Percentiles rank a stretch among this genome's conserved stretches.
phyloP scores from a whole-genome alignment of 1,140 invertebrate species.

The Hirudo medicinalis region DNA sequence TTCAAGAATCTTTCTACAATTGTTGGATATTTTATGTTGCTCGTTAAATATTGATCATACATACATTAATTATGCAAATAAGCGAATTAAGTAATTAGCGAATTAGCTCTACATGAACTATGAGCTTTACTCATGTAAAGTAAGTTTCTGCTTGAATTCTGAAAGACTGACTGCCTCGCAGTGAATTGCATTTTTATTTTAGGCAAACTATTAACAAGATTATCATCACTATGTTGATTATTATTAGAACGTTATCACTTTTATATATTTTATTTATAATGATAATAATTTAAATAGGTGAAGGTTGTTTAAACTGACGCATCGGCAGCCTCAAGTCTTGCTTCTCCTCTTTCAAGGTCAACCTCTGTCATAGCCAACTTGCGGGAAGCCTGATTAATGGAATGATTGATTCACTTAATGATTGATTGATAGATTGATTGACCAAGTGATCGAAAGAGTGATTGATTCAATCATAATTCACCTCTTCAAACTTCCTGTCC shows the following conservation, averaged over 20 bases:
- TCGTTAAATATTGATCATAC: no score
- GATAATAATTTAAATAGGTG: neutral
- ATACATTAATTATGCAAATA: no score
- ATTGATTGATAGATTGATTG: neutral
- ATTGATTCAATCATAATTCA: conserved; percentile 39
- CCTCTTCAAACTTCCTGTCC: conserved; percentile 99
- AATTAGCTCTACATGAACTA: no score
- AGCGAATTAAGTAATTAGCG: no score
- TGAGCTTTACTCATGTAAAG: no score
- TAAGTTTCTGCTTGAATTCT: no score
- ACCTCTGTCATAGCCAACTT: conserved; percentile 99
- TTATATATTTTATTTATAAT: no score
- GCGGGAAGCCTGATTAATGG: conserved; percentile 80
- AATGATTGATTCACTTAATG: neutral
- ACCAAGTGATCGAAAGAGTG: neutral
- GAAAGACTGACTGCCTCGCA: no score
- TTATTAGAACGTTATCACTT: no score
- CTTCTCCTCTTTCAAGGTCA: conserved; percentile 99
- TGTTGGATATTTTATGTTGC: conserved; percentile 32
- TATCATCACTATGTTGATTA: no score
- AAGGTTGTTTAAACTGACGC: conserved; percentile 53
- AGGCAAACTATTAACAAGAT: no score
- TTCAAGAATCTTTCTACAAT: conserved; percentile 89
- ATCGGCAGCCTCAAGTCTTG: conserved; percentile 97
- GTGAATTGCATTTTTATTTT: no score